Conservation (phyloP, 1,140 invertebrate genomes). For the Brachionus calyciflorus region DNA sequence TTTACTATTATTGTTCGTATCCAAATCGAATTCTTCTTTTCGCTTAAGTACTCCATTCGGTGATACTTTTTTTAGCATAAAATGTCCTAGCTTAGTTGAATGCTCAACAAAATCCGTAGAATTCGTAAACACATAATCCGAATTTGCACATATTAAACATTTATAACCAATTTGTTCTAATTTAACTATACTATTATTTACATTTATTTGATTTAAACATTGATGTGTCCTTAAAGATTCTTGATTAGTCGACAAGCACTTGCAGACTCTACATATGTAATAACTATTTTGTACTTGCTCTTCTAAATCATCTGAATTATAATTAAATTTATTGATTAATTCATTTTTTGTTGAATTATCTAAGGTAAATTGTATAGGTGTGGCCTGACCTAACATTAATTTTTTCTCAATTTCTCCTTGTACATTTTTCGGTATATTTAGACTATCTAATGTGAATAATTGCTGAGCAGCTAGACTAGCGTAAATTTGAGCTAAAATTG, state of each 20-base stretch:
- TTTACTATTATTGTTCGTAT: constrained; percentile 9
- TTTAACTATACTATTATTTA: neutral
- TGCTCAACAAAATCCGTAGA: neutral
- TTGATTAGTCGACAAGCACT: neutral
- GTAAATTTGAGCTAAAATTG: constrained; percentile 9
- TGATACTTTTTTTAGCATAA: neutral
- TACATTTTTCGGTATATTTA: neutral
- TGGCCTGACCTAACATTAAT: neutral
- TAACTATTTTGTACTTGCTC: neutral
- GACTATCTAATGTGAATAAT: neutral
- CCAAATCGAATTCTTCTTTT: neutral
- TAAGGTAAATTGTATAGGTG: neutral
- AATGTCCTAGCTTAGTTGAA: neutral
- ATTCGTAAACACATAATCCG: neutral
- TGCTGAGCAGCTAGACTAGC: constrained; percentile 13
- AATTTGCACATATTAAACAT: neutral
- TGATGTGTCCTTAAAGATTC: neutral
- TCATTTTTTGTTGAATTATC: neutral
- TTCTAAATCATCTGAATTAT: neutral
- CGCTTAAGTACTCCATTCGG: neutral
- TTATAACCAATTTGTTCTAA: constrained; percentile 18
- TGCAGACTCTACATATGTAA: neutral
- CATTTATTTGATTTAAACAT: constrained; percentile 11
- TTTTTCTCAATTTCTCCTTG: constrained; percentile 2
- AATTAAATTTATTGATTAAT: neutral